phyloP scores from a whole-genome alignment of 2,888 invertebrate species.

The Andrena haemorrhoa region DNA sequence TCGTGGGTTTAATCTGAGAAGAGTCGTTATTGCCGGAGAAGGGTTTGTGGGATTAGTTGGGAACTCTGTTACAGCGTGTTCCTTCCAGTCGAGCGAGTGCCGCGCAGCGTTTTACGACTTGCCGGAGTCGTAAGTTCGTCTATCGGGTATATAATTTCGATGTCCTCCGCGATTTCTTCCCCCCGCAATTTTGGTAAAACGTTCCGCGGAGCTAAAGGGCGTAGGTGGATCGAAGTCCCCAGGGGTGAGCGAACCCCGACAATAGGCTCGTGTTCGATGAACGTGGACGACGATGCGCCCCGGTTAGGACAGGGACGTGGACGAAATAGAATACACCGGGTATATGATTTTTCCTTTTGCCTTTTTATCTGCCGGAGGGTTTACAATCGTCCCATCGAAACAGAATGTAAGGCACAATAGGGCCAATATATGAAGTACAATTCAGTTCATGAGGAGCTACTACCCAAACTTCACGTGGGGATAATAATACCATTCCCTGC shows the following conservation, averaged over 20 bases:
- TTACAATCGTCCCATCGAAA: conserved; percentile 5
- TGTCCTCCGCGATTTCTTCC: conserved; percentile 32
- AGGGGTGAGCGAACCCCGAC: conserved; percentile 56
- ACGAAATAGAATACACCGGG: conserved; percentile 40
- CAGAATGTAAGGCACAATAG: neutral
- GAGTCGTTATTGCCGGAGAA: neutral
- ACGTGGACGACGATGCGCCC: conserved; percentile 35
- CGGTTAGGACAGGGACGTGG: conserved; percentile 14
- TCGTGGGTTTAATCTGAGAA: conserved; percentile 1
- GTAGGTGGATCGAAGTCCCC: conserved; percentile 44
- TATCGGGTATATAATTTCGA: conserved; percentile 36
- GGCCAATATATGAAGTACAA: conserved; percentile 26
- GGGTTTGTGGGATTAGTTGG: conserved; percentile 6
- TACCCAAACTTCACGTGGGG: neutral
- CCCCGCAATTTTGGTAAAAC: conserved; percentile 47
- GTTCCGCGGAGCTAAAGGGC: conserved; percentile 19
- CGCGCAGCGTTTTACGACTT: conserved; percentile 15
- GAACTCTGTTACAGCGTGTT: neutral
- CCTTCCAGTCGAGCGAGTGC: conserved; percentile 9
- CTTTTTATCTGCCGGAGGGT: neutral
- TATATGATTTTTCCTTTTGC: conserved; percentile 16
- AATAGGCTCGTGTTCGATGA: conserved; percentile 53
- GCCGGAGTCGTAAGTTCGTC: conserved; percentile 25
- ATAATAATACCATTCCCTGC: neutral
- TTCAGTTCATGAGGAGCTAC: neutral